Base-by-base conservation (phyloP, 2,113 vertebrate genomes). In the Procavia capensis region DNA sequence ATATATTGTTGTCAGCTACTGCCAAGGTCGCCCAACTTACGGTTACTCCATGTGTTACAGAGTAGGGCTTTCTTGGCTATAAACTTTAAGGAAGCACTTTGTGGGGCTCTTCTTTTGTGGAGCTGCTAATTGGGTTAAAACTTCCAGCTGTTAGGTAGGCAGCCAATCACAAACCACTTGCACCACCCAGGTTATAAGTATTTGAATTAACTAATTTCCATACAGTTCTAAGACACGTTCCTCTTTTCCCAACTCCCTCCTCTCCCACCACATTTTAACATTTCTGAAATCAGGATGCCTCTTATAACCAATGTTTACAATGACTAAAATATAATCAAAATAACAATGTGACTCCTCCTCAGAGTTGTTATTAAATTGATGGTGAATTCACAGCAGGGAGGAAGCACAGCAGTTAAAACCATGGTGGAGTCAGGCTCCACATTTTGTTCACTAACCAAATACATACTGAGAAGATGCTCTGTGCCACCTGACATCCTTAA, bases 361-460 rank as follows among this genome's bases (percentile, higher is more conserved):
- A 29, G 3, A 47, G 47, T 13, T 36, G 59, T 82, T 54, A 78
- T 54, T 31, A 54, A 68, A 1, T 45, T 27, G 47, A 72, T 9
- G 11, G 43, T 10, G 9, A 80, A 66, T n/a, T 80, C 9, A 2
- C 61, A 93, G 79, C 39, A 74, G 29, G 41, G 29, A 85, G 74
- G 50, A 80, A 80, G 27, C 17, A 24, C 25, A 61, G 50, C 68
- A 57, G 39, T 93, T 47, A 45, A 1, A 68, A 75, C 39, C 61
- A 45, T n/a, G 74, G 39, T 0, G 4, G 25, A 78, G 39, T 34
- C 74, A 85, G n/a, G 61, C 75, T 95, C 79, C 68, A 61, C 2
- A 84, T 68, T 91, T 70, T 81, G 78, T 59, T 92, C 61, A 86
- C 72, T 92, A 75, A 90, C 75, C 54, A 90, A 80, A 84, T 85